Conservation (phyloP, 2,797 vertebrate genomes). For the Poecile montanus region DNA sequence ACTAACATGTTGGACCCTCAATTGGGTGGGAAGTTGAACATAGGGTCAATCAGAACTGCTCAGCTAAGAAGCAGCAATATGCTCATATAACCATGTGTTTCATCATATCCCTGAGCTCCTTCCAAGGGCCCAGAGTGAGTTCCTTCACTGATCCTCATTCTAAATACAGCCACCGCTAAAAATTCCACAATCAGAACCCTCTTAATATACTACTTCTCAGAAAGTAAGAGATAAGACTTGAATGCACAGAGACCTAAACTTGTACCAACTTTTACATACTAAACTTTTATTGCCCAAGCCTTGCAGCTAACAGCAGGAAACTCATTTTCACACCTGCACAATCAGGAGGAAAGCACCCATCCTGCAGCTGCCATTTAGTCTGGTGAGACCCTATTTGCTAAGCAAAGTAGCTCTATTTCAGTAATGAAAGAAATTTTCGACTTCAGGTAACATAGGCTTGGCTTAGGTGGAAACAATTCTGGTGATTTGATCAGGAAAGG, state of each 20-base stretch:
- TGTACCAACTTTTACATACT: not conserved
- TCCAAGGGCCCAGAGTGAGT: not conserved
- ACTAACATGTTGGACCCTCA: not conserved
- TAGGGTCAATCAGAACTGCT: not conserved
- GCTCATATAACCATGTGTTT: not conserved
- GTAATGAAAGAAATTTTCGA: not conserved
- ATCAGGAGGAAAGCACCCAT: not conserved
- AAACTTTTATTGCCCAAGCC: not conserved
- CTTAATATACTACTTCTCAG: not conserved
- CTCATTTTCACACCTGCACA: not conserved
- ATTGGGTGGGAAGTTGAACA: fast-evolving
- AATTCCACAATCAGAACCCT: not conserved
- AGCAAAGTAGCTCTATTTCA: not conserved
- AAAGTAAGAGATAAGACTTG: not conserved
- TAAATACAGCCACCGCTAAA: not conserved
- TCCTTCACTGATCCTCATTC: not conserved
- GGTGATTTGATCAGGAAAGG: not conserved
- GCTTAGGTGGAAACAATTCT: not conserved
- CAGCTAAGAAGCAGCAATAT: not conserved
- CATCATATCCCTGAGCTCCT: not conserved
- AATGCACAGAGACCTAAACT: not conserved
- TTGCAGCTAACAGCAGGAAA: not conserved
- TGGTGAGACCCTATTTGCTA: not conserved
- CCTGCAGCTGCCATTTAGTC: not conserved
- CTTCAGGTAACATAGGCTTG: not conserved